Base-by-base conservation (phyloP, 2,113 vertebrate genomes). In the Psammodynastes pulverulentus region DNA sequence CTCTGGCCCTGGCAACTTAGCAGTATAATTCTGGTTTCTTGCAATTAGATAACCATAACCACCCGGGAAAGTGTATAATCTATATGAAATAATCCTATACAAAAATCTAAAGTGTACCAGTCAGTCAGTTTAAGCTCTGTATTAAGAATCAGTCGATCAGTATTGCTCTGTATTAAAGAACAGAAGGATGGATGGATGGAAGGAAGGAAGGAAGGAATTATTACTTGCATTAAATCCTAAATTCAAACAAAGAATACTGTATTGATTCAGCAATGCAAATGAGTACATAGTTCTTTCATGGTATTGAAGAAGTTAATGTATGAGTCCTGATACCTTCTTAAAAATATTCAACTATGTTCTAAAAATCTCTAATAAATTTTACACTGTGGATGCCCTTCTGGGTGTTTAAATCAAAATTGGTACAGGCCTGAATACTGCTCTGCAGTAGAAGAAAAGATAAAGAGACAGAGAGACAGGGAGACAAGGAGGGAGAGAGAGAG, bases 321-420 rank as follows among this genome's bases (percentile, higher is more conserved):
- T 91, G 91, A 92, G 53, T 72, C 92, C 94, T 93, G 94, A 85
- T 92, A 93, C 54, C 94, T 97, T 96, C 90, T 79, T 92, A 90
- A 53, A 92, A 90, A 85, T 62, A 95, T 92, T 95, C 53, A 8
- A 9, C 43, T 67, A 89, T 84, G 43, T 93, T 94, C 94, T 94
- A 49, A 17, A 93, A 96, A 92, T 87, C 97, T 95, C 95, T 95
- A 93, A 94, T 94, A 95, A 96, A 95, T 96, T 95, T 94, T 92
- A 39, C 88, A n/a, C 87, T 94, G 94, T 0, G 0, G 91, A 95
- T 95, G 53, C 72, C 94, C 95, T 95, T 85, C 39, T 62, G 90
- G 96, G 94, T 91, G 92, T 95, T 95, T 96, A 95, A 94, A 95
- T 95, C 94, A 93, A 95, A 93, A 67, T 92, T 53, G 1, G 13